Evolutionary conservation across 2,888 invertebrate genomes (phyloP).

Genomic region (Drosophila hamatofila): DNA sequence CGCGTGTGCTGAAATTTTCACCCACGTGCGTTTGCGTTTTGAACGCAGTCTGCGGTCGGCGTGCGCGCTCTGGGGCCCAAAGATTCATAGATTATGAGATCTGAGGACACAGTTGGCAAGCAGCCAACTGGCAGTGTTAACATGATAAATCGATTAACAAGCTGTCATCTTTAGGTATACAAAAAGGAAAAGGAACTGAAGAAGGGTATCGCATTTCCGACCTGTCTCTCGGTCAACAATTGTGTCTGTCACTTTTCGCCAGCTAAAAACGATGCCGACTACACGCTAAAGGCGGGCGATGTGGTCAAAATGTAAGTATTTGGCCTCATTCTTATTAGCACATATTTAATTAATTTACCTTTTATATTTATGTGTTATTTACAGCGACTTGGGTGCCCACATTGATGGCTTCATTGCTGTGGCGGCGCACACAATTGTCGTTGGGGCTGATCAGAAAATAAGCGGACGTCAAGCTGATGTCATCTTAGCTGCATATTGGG

Average conservation of each 20-base stretch:
- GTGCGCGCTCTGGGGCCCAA: slow-evolving; percentile 48
- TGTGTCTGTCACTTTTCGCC: slow-evolving; percentile 99
- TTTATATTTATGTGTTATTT: neutral
- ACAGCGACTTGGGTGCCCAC: slow-evolving; percentile 98
- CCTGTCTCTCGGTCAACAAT: slow-evolving; percentile 99
- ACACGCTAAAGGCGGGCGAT: slow-evolving; percentile 94
- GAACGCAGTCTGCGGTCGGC: slow-evolving; percentile 22
- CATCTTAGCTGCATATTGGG: slow-evolving; percentile 96
- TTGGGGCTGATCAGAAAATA: slow-evolving; percentile 93
- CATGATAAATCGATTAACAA: slow-evolving; percentile 31
- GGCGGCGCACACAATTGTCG: slow-evolving; percentile 97
- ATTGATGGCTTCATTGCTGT: slow-evolving; percentile 99
- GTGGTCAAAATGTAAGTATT: slow-evolving; percentile 97
- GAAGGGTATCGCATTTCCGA: slow-evolving; percentile 99
- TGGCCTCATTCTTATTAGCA: too few relatives aligned
- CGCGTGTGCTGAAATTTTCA: slow-evolving; percentile 29
- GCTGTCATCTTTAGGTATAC: slow-evolving; percentile 86
- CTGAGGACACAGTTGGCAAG: slow-evolving; percentile 76
- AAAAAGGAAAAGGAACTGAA: slow-evolving; percentile 99
- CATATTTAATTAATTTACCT: neutral
- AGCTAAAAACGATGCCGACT: slow-evolving; percentile 95
- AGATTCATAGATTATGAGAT: slow-evolving; percentile 85
- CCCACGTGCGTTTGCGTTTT: slow-evolving; percentile 67
- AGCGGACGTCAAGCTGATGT: slow-evolving; percentile 97
- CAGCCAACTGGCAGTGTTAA: slow-evolving; percentile 16